Conservation (phyloP, 23 tunicate genomes). For the Trididemnum nubilum region DNA sequence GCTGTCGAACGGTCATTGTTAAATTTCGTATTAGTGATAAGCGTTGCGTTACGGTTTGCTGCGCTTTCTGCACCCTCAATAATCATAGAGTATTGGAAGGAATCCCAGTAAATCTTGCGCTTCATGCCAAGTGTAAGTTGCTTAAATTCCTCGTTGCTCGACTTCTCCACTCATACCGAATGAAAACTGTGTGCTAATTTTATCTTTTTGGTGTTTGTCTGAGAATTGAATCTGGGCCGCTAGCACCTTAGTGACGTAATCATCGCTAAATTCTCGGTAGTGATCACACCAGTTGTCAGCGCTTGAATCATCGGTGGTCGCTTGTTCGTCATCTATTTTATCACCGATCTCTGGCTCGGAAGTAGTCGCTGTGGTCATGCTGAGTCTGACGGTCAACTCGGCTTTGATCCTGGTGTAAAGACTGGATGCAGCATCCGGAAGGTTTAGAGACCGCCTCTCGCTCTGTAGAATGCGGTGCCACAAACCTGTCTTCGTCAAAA, state of each 20-base stretch:
- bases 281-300: not conserved
- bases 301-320: not conserved
- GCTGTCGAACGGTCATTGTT: no score
- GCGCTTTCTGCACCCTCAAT: no score
- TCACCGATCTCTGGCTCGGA: no score
- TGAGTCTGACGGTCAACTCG: not conserved
- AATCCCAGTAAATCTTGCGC: no score
- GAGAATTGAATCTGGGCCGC: not conserved
- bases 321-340: no score
- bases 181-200: not conserved
- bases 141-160: not conserved
- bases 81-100: no score
- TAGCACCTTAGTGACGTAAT: not conserved
- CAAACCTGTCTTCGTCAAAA: constrained; percentile 37
- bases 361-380: not conserved
- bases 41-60: no score
- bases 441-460: not conserved
- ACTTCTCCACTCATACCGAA: not conserved
- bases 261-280: not conserved
- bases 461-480: constrained; percentile 40
- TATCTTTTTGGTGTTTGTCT: not conserved
- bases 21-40: no score
- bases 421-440: constrained; percentile 4
- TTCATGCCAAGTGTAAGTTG: no score
- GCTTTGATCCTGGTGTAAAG: constrained; percentile 6